Conservation (phyloP, 1,140 invertebrate species). For the Pogonus chalceus region DNA sequence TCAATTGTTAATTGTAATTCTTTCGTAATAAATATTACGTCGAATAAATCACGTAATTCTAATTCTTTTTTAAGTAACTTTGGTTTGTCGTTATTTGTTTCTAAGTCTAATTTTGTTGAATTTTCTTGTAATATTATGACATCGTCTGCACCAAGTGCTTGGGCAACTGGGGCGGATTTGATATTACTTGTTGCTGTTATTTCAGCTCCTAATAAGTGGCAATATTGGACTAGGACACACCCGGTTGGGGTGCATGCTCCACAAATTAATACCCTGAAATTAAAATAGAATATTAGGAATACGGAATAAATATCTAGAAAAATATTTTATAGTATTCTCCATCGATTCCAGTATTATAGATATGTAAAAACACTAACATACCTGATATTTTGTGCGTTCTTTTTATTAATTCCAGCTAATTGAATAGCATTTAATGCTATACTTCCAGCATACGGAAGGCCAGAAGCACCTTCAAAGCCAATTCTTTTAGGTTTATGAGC, state of each 20-base stretch:
- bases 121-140: conserved; percentile 35
- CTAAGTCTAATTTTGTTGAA: conserved; percentile 11
- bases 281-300: conserved; percentile 15
- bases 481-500: conserved; percentile 54
- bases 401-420: conserved; percentile 41
- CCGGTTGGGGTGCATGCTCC: conserved; percentile 60
- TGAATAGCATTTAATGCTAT: conserved; percentile 56
- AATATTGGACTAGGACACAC: conserved; percentile 59
- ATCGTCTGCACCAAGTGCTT: conserved; percentile 45
- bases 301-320: conserved; percentile 1
- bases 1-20: conserved; percentile 16
- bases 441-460: conserved; percentile 59
- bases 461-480: conserved; percentile 56
- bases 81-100: conserved; percentile 10
- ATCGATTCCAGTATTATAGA: too few relatives aligned
- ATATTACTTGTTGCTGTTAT: conserved; percentile 45
- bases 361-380: conserved; percentile 27
- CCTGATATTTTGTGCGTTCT: conserved; percentile 48
- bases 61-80: conserved; percentile 25
- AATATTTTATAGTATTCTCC: background rate
- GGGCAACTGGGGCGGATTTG: conserved; percentile 40
- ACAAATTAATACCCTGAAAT: conserved; percentile 53
- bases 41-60: conserved; percentile 32
- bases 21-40: conserved; percentile 33
- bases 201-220: conserved; percentile 50